Evolutionary conservation across 2,113 vertebrate species (phyloP).

Genomic region (Heteronetta atricapilla): DNA sequence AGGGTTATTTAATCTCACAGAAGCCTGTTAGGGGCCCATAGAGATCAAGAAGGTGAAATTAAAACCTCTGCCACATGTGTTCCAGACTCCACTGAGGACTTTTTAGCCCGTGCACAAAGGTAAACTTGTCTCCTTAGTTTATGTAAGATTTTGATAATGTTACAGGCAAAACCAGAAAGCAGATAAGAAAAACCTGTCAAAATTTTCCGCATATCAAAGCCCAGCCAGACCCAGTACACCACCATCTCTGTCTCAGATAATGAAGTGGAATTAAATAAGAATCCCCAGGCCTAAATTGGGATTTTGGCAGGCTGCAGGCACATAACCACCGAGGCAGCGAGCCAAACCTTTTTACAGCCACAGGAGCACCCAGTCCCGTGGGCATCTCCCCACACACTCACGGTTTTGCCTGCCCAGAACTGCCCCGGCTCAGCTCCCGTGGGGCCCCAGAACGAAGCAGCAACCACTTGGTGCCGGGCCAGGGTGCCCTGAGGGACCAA

Average conservation of each 20-base stretch:
- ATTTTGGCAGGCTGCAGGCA: not conserved
- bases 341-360: not conserved
- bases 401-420: not conserved
- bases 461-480: not conserved
- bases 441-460: not conserved
- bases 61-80: not conserved
- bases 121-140: not conserved
- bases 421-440: not conserved
- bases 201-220: not conserved
- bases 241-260: not conserved
- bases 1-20: not conserved
- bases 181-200: not conserved
- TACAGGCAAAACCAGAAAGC: not conserved
- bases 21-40: not conserved
- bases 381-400: accelerated
- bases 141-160: not conserved
- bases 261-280: not conserved
- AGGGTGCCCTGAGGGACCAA: not conserved
- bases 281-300: accelerated
- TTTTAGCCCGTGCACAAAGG: accelerated
- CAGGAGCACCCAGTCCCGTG: accelerated
- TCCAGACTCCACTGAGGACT: not conserved
- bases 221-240: not conserved
- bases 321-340: accelerated
- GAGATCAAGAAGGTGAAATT: not conserved